phyloP scores from a whole-genome alignment of 2,797 vertebrate species.

The Salmo trutta region DNA sequence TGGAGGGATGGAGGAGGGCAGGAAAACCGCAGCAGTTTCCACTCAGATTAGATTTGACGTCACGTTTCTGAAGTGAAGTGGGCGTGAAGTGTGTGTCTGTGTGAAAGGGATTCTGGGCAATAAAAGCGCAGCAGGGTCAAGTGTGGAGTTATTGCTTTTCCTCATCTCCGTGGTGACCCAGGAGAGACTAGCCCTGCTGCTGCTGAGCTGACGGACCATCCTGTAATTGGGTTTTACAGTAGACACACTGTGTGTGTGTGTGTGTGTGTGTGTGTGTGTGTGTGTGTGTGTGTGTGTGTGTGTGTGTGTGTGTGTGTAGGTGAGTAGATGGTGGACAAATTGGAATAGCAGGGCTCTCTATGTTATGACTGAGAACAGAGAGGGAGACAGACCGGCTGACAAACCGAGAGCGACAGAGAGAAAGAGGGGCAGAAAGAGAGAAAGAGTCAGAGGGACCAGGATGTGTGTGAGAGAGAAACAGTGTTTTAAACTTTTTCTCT shows the following conservation, averaged over 20 bases:
- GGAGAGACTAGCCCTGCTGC: conserved; percentile 19
- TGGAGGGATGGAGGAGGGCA: conserved; percentile 13
- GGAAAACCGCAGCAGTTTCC: conserved; percentile 38
- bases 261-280: not conserved
- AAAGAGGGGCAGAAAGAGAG: not conserved
- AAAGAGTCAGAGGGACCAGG: conserved; percentile 25
- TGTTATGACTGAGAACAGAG: not conserved
- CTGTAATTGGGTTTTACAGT: not conserved
- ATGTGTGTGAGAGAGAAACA: conserved; percentile 32
- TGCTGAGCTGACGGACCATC: conserved; percentile 3
- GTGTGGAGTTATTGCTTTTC: conserved; percentile 77
- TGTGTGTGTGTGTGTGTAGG: conserved; percentile 10
- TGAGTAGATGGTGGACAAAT: not conserved
- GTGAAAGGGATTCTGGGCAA: conserved; percentile 31
- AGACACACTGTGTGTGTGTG: conserved; percentile 9
- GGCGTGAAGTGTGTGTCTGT: conserved; percentile 21
- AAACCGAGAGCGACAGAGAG: not conserved
- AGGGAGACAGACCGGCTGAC: conserved; percentile 18
- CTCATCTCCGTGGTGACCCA: conserved; percentile 63
- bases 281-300: conserved; percentile 9
- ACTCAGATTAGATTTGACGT: conserved; percentile 72
- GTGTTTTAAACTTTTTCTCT: not conserved
- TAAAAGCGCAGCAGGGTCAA: conserved; percentile 64
- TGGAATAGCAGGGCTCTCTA: no score
- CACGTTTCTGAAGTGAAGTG: not conserved